Conservation (phyloP, 2,113 vertebrate genomes). For the Danionella cerebrum region DNA sequence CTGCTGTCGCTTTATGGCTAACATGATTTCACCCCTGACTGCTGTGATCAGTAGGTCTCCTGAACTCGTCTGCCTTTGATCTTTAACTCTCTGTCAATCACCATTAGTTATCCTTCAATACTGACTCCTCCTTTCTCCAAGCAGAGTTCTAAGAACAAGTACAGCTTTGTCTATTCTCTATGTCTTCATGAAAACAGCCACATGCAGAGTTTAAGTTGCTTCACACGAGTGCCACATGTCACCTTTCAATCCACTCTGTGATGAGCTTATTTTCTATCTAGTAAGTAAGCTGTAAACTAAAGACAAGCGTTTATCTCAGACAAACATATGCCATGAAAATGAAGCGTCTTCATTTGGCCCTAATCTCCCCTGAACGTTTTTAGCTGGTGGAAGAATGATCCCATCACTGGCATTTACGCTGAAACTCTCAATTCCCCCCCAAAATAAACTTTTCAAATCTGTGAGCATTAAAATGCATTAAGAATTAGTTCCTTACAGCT, state of each 20-base stretch:
- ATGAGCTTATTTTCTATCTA: background rate
- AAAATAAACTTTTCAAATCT: too few relatives aligned
- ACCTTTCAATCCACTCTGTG: constrained; percentile 20
- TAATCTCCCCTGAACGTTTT: too few relatives aligned
- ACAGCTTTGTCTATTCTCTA: constrained; percentile 35
- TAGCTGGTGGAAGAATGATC: too few relatives aligned
- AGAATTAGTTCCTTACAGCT: too few relatives aligned
- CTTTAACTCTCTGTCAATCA: constrained; percentile 48
- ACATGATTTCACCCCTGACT: constrained; percentile 43
- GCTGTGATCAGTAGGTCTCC: constrained; percentile 39
- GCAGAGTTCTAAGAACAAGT: constrained; percentile 30
- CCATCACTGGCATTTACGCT: too few relatives aligned
- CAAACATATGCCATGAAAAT: constrained; percentile 3
- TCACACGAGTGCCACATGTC: constrained; percentile 28
- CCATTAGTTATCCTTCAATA: constrained; percentile 51
- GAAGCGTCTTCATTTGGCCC: too few relatives aligned
- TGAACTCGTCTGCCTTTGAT: constrained; percentile 42
- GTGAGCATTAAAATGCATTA: too few relatives aligned
- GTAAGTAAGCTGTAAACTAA: constrained; percentile 13
- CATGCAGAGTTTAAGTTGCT: constrained; percentile 31
- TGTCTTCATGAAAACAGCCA: constrained; percentile 33
- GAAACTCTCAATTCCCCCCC: too few relatives aligned
- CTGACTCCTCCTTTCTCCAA: constrained; percentile 29
- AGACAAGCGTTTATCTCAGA: constrained; percentile 21
- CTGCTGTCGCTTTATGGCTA: constrained; percentile 34